These are phyloP conservation scores for Malurus melanocephalus DNA, from an alignment of 2,113 vertebrate genomes.

Conservation along the genomic window DNA sequence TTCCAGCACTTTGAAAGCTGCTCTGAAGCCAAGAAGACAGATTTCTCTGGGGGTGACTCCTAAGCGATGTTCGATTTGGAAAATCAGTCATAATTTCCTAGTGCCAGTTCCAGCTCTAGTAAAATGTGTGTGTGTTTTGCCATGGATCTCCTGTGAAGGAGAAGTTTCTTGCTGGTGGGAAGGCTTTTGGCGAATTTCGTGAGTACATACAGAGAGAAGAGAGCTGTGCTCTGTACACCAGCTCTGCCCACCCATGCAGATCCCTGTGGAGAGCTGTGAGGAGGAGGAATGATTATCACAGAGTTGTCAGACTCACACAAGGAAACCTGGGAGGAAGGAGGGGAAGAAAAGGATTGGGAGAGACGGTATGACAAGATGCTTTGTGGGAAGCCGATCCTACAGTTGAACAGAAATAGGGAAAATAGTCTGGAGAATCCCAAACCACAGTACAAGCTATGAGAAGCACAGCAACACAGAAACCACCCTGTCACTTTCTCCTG, in stretches of 20 bases:
- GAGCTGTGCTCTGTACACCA: neutral
- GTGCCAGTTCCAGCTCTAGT: neutral
- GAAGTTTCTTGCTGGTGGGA: neutral
- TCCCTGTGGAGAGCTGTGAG: neutral
- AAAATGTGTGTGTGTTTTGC: neutral
- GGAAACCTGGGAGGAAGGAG: neutral
- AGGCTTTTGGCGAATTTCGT: neutral
- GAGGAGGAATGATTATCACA: neutral
- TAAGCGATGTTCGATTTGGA: neutral
- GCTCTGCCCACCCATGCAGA: neutral
- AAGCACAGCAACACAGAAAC: neutral
- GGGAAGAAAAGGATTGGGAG: neutral
- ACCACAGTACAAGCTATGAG: neutral
- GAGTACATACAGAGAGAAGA: neutral
- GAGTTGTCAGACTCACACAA: neutral
- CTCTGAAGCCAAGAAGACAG: neutral
- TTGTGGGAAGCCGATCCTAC: neutral
- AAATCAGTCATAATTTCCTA: neutral
- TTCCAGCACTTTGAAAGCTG: neutral
- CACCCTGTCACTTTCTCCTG: neutral
- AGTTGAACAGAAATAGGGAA: neutral
- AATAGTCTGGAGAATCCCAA: neutral
- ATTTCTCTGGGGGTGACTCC: neutral
- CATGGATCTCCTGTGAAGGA: neutral
- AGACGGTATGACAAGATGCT: neutral